Percentiles rank a stretch among this genome's conserved stretches.
Evolutionary conservation across 1,140 invertebrate species (phyloP).

Genomic region (Argopecten irradians): DNA sequence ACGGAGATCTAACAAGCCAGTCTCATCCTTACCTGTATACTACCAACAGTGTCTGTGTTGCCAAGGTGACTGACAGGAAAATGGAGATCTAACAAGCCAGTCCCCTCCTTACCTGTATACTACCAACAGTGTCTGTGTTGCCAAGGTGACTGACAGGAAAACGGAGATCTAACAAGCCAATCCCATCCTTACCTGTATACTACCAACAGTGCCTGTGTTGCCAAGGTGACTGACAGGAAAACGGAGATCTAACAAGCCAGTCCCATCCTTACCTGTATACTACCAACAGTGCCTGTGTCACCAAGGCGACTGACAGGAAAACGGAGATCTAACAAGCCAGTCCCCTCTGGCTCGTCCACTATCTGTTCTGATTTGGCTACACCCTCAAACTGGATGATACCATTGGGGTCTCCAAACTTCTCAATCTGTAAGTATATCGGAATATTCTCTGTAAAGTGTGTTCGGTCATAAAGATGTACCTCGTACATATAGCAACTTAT

Average conservation of each 20-base stretch:
- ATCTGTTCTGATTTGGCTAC: constrained; percentile 52
- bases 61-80: constrained; percentile 65
- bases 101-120: constrained; percentile 53
- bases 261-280: constrained; percentile 58
- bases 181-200: constrained; percentile 46
- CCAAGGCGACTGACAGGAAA: constrained; percentile 65
- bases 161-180: constrained; percentile 49
- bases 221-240: too few species aligned
- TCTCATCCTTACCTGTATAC: constrained; percentile 53
- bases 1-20: constrained; percentile 49
- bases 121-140: constrained; percentile 63
- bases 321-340: constrained; percentile 49
- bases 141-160: constrained; percentile 65
- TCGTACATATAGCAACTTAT: too few species aligned
- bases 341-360: constrained; percentile 66
- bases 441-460: too few species aligned
- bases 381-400: constrained; percentile 67
- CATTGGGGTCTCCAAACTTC: constrained; percentile 74
- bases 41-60: constrained; percentile 63
- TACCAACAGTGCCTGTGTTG: too few species aligned
- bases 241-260: too few species aligned
- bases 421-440: too few species aligned
- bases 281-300: constrained; percentile 64
- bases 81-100: constrained; percentile 49
- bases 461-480: too few species aligned